Conservation (phyloP, 92 coral and sea anemone species). For the Parazoanthus swiftii region DNA sequence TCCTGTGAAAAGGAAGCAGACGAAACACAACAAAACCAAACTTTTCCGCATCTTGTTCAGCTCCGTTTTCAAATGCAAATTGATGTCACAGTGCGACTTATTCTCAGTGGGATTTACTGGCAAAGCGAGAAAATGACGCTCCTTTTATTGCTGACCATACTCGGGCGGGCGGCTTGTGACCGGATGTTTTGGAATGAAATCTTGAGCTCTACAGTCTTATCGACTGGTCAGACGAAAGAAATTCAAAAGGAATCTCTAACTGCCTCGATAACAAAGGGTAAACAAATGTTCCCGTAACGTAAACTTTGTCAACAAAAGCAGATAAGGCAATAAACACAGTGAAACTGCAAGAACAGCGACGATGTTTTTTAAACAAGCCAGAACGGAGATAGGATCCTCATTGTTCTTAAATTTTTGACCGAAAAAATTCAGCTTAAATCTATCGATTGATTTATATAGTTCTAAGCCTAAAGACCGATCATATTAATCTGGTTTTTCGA, state of each 20-base stretch:
- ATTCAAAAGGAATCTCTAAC: not conserved
- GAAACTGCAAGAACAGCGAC: too few species aligned
- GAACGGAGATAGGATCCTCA: too few species aligned
- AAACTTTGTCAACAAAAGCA: not conserved
- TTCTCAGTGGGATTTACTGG: not conserved
- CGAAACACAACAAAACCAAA: not conserved
- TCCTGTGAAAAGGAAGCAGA: conserved; percentile 4
- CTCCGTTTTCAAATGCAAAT: not conserved
- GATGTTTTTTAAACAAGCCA: too few species aligned
- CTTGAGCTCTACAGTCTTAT: conserved; percentile 1
- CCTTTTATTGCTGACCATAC: not conserved
- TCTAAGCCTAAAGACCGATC: too few species aligned
- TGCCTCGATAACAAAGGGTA: not conserved
- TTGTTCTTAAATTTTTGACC: too few species aligned
- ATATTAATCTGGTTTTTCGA: too few species aligned
- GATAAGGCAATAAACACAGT: not conserved
- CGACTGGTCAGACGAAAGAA: not conserved
- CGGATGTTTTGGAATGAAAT: conserved; percentile 21
- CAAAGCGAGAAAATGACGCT: not conserved
- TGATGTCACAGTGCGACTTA: not conserved
- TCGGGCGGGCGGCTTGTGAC: not conserved
- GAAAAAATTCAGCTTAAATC: too few species aligned
- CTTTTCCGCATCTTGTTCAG: not conserved
- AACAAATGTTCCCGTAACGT: not conserved
- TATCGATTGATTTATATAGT: too few species aligned